These are phyloP conservation scores for Lutraria rhynchaena DNA, from an alignment of 1,140 invertebrate genomes.

Conservation along the genomic window DNA sequence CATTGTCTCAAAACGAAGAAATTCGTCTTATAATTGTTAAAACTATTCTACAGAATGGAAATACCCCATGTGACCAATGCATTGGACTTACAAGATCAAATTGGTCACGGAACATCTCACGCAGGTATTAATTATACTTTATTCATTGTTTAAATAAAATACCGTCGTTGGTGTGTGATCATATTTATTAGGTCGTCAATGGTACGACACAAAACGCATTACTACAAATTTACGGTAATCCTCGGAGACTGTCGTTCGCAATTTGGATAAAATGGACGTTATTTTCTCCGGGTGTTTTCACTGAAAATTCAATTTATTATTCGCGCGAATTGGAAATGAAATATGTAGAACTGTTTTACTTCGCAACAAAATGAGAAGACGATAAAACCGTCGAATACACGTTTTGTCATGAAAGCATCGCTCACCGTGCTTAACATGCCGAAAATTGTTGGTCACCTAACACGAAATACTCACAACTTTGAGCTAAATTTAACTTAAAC, in stretches of 20 bases:
- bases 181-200: slow-evolving; percentile 21
- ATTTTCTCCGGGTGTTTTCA: too few relatives aligned
- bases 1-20: slow-evolving; percentile 33
- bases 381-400: too few relatives aligned
- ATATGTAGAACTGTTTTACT: too few relatives aligned
- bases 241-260: slow-evolving; percentile 5
- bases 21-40: slow-evolving; percentile 18
- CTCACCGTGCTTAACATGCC: too few relatives aligned
- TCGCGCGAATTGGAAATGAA: too few relatives aligned
- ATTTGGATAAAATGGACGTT: slow-evolving; percentile 9
- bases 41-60: slow-evolving; percentile 11
- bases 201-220: slow-evolving; percentile 33
- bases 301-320: too few relatives aligned
- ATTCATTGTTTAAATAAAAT: slow-evolving; percentile 40
- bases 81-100: slow-evolving; percentile 30
- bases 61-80: slow-evolving; percentile 16
- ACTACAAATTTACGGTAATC: slow-evolving; percentile 13
- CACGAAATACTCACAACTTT: too few relatives aligned
- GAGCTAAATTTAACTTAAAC: too few relatives aligned
- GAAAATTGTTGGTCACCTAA: too few relatives aligned
- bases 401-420: too few relatives aligned
- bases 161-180: slow-evolving; percentile 6
- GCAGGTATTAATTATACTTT: slow-evolving; percentile 37
- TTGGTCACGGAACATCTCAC: slow-evolving; percentile 1
- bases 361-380: too few relatives aligned